Percentiles rank a stretch among this genome's conserved stretches.
These are phyloP conservation scores for Vanessa cardui DNA, from an alignment of 2,888 invertebrate genomes.

Conservation along the genomic window DNA sequence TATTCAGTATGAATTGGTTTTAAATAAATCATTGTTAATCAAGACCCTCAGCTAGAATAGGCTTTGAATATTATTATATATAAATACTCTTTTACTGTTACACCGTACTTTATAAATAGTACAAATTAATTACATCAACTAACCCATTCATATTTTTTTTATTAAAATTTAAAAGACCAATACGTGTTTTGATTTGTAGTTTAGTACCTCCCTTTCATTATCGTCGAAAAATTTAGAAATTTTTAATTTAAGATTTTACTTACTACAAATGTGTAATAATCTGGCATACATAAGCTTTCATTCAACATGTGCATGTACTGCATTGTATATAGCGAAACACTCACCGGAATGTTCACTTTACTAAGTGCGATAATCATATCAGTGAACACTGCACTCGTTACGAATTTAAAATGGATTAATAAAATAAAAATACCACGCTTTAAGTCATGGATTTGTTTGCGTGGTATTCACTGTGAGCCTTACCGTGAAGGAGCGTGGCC, in stretches of 20 bases:
- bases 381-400: slow-evolving; percentile 74
- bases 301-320: slow-evolving; percentile 68
- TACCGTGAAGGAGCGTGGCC: slow-evolving; percentile 78
- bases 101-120: slow-evolving; percentile 45
- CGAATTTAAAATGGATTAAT: slow-evolving; percentile 35
- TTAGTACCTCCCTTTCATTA: slow-evolving; percentile 69
- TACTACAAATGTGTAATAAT: slow-evolving; percentile 26
- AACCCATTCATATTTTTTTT: slow-evolving; percentile 72
- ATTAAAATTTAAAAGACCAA: slow-evolving; percentile 81
- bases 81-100: slow-evolving; percentile 36
- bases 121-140: slow-evolving; percentile 61
- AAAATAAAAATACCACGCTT: slow-evolving; percentile 34
- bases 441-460: slow-evolving; percentile 35
- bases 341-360: slow-evolving; percentile 56
- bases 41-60: slow-evolving; percentile 37
- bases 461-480: slow-evolving; percentile 73
- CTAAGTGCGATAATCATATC: slow-evolving; percentile 43
- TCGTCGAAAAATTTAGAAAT: slow-evolving; percentile 19
- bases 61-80: slow-evolving; percentile 26
- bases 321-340: slow-evolving; percentile 76
- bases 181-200: slow-evolving; percentile 80
- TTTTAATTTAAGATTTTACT: not conserved
- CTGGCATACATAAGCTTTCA: slow-evolving; percentile 46
- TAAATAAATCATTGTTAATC: slow-evolving; percentile 38
- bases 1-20: slow-evolving; percentile 34